Base-by-base conservation (phyloP, 2,113 vertebrate genomes). In the Salminus brasiliensis region DNA sequence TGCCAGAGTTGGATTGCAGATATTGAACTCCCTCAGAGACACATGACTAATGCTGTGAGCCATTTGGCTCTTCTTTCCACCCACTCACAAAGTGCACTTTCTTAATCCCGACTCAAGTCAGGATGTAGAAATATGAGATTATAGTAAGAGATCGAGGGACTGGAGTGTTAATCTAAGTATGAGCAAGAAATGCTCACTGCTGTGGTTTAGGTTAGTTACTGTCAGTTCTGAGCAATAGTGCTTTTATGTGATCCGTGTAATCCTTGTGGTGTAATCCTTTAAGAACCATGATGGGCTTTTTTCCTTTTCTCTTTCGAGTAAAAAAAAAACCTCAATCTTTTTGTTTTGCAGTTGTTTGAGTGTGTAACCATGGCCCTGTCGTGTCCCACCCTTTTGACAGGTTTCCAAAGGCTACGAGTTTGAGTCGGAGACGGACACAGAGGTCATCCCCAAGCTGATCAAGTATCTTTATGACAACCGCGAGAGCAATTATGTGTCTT, bases 401-500 rank as follows among this genome's bases (percentile, higher is more conserved):
- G 95, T 95, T 87, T 94, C 88, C 90, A 97, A 98, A 92, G 95
- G 96, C 79, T 99, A 98, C 0, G 95, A 96, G 76, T 99, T 99
- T 81, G 97, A 99, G 89, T 99, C 97, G 16, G 96, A 99, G 86
- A 99, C 97, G 0, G 97, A 99, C 85, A 99, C 97, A 3, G 97
- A 99, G 88, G 96, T 97, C 1, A 98, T 99, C 74, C 95, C 97
- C 2, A 99, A 99, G 78, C 23, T 99, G 90, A 95, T 95, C 88
- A 99, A 99, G 81, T 99, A 98, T n/a, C 74, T 99, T 79, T 97
- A 96, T 57, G 96, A 99, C 93, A 97, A 98, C 90, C 93, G 94
- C 73, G 97, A 99, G 84, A 90, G 78, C 0, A 93, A 97, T 70
- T 90, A 88, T 29, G 83, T 96, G 82, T 92, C 93, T 39, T 99